Percentiles rank a stretch among this genome's conserved stretches.
Evolutionary conservation across 2,797 vertebrate genomes (phyloP).

Genomic region (Micropoecilia bifurca): DNA sequence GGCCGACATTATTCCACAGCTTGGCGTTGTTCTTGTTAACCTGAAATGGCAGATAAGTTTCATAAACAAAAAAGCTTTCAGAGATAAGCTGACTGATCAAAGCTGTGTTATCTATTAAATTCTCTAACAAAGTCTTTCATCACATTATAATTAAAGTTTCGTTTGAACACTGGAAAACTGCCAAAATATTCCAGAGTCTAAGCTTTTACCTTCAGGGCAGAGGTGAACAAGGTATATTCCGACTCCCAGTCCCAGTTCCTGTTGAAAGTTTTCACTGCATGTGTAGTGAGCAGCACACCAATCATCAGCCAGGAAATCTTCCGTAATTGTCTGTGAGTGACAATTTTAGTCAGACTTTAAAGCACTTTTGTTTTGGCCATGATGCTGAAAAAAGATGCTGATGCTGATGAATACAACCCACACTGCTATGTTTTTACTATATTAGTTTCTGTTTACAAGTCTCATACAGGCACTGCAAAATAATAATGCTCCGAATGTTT

Average conservation of each 20-base stretch:
- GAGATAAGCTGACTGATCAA: not conserved
- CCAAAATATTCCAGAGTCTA: not conserved
- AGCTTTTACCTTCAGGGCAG: constrained; percentile 91
- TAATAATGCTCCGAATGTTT: not conserved
- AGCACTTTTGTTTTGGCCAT: not conserved
- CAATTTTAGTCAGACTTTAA: constrained; percentile 5
- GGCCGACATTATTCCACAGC: constrained; percentile 98
- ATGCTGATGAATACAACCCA: not conserved
- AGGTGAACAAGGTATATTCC: constrained; percentile 96
- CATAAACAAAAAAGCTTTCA: not conserved
- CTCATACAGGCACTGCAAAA: not conserved
- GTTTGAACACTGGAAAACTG: not conserved
- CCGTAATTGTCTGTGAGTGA: constrained; percentile 82
- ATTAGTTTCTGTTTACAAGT: not conserved
- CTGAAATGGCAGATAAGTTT: constrained; percentile 70
- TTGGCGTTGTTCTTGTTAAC: constrained; percentile 99
- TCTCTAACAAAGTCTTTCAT: not conserved
- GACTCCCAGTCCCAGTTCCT: constrained; percentile 99
- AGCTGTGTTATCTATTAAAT: not conserved
- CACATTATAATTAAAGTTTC: not conserved
- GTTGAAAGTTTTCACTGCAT: constrained; percentile 94
- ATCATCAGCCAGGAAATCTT: constrained; percentile 93
- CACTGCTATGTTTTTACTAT: not conserved
- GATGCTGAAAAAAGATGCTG: not conserved
- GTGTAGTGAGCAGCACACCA: constrained; percentile 86